Percentiles rank a stretch among this genome's conserved stretches.
These are phyloP conservation scores for Heliconius eleuchia DNA, from an alignment of 1,140 invertebrate species.

Conservation along the genomic window DNA sequence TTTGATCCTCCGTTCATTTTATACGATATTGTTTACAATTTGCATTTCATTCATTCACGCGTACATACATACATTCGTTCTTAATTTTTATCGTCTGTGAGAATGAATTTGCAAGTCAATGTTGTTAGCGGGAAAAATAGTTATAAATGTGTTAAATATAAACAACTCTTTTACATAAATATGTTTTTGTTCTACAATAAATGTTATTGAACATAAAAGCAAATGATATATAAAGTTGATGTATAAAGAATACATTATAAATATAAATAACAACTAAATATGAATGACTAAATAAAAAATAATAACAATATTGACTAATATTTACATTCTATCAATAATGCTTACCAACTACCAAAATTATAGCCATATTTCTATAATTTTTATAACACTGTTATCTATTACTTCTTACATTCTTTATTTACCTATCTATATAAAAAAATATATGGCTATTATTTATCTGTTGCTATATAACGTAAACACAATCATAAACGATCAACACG, in stretches of 20 bases:
- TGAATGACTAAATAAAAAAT: background rate
- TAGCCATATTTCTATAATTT: too few species aligned
- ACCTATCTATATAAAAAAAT: background rate
- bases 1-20: constrained; percentile 52
- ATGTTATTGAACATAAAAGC: background rate
- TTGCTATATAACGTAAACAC: background rate
- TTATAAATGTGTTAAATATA: too few species aligned
- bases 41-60: constrained; percentile 31
- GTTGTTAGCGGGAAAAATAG: background rate
- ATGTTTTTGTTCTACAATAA: background rate
- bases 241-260: too few species aligned
- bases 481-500: constrained; percentile 14
- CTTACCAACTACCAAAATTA: too few species aligned
- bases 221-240: background rate
- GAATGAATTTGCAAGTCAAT: constrained; percentile 1
- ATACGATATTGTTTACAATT: constrained; percentile 42
- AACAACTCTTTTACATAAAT: too few species aligned
- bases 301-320: too few species aligned
- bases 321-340: too few species aligned
- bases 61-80: constrained; percentile 16
- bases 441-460: background rate
- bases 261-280: background rate
- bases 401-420: too few species aligned
- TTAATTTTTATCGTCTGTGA: background rate
- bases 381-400: too few species aligned